phyloP scores from a whole-genome alignment of 2,113 vertebrate species.

The Tauraco erythrolophus region DNA sequence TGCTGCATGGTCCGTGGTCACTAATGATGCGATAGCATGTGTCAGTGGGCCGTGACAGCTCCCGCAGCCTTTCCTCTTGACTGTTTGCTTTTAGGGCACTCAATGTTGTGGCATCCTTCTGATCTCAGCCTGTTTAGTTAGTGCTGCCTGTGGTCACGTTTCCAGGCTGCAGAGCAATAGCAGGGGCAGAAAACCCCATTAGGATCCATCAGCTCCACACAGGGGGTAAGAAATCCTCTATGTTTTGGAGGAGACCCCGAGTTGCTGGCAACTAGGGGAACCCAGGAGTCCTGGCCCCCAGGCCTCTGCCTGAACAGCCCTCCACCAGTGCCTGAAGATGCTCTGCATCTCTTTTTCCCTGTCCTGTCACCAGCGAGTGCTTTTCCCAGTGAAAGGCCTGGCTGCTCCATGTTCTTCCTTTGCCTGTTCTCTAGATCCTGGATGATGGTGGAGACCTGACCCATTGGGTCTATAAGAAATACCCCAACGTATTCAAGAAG shows the following conservation, averaged over 20 bases:
- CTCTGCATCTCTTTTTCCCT: neutral
- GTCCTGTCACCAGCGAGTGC: neutral
- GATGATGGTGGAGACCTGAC: slow-evolving; percentile 98
- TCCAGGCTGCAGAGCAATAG: slow-evolving; percentile 31
- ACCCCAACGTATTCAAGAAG: slow-evolving; percentile 96
- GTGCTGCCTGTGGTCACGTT: neutral
- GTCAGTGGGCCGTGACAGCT: neutral
- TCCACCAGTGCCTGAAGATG: neutral
- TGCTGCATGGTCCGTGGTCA: neutral
- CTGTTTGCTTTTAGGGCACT: neutral
- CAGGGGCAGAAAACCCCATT: neutral
- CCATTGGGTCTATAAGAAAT: slow-evolving; percentile 99
- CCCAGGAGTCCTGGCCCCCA: neutral
- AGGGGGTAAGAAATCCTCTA: neutral
- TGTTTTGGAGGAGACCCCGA: neutral
- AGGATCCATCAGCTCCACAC: neutral
- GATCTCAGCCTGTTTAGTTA: neutral
- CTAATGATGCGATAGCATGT: neutral
- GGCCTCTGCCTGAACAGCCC: neutral
- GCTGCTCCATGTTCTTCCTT: slow-evolving; percentile 59
- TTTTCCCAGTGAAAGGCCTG: slow-evolving; percentile 38
- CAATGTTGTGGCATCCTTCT: neutral
- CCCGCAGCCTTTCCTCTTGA: neutral
- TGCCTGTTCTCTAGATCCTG: slow-evolving; percentile 86
- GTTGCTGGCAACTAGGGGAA: neutral